Evolutionary conservation across 64 coral and sea anemone species (phyloP).

Genomic region (Trachythela sp.): DNA sequence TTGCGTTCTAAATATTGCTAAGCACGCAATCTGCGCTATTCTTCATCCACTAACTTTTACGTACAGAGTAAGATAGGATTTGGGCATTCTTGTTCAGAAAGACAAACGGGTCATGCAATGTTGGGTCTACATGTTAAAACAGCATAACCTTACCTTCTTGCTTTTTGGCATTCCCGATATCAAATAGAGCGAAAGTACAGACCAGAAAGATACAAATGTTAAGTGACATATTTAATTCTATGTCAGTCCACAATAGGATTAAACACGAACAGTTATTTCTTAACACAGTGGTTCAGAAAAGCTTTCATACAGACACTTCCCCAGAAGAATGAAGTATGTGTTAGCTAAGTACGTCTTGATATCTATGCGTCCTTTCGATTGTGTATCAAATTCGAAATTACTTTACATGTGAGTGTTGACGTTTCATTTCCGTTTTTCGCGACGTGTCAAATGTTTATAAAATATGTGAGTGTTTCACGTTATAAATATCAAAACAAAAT

Average conservation of each 20-base stretch:
- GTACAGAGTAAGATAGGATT: not conserved
- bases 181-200: not conserved
- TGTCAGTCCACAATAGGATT: not conserved
- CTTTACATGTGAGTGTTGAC: not conserved
- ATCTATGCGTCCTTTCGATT: not conserved
- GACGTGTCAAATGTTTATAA: not conserved
- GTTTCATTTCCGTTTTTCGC: conserved; percentile 2
- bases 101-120: not conserved
- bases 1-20: too few relatives aligned
- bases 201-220: not conserved
- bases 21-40: too few relatives aligned
- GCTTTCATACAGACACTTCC: not conserved
- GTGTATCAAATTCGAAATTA: not conserved
- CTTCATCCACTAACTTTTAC: too few relatives aligned
- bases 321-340: not conserved
- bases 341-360: not conserved
- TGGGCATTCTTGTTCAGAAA: not conserved
- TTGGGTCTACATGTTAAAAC: not conserved
- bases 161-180: not conserved
- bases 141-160: not conserved
- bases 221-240: not conserved
- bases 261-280: not conserved
- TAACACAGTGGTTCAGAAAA: not conserved
- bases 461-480: not conserved
- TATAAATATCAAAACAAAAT: not conserved